These are phyloP conservation scores for Caenorhabditis latens DNA, from an alignment of 1,140 invertebrate genomes.

Conservation along the genomic window DNA sequence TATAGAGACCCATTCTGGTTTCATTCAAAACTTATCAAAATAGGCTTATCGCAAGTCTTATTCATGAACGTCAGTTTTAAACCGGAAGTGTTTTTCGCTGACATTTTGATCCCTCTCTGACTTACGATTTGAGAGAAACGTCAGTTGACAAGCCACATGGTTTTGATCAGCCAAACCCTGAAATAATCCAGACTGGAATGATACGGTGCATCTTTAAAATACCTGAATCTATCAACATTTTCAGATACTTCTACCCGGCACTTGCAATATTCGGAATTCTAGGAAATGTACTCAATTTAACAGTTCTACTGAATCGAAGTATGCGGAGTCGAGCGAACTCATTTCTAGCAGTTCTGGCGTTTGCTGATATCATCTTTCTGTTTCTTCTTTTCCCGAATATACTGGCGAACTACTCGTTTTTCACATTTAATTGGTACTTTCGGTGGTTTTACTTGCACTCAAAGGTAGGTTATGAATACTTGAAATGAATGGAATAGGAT, in stretches of 20 bases:
- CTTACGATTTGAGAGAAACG: no score
- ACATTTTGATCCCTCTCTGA: no score
- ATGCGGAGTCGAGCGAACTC: constrained; percentile 75
- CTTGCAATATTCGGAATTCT: constrained; percentile 75
- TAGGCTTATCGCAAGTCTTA: no score
- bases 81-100: no score
- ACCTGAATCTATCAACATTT: neutral
- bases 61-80: no score
- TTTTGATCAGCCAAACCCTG: no score
- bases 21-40: no score
- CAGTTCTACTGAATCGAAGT: constrained; percentile 73
- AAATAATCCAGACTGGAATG: no score
- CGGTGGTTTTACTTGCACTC: constrained; percentile 74
- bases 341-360: constrained; percentile 72
- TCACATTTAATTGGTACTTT: constrained; percentile 72
- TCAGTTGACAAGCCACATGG: no score
- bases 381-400: constrained; percentile 73
- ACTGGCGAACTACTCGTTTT: constrained; percentile 73
- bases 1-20: neutral
- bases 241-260: constrained; percentile 73
- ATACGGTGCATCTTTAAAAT: no score
- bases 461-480: constrained; percentile 65
- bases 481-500: neutral
- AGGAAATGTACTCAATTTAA: constrained; percentile 74
- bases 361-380: constrained; percentile 74